Evolutionary conservation across 2,797 vertebrate species (phyloP).

Genomic region (Coccyzus lansbergi): DNA sequence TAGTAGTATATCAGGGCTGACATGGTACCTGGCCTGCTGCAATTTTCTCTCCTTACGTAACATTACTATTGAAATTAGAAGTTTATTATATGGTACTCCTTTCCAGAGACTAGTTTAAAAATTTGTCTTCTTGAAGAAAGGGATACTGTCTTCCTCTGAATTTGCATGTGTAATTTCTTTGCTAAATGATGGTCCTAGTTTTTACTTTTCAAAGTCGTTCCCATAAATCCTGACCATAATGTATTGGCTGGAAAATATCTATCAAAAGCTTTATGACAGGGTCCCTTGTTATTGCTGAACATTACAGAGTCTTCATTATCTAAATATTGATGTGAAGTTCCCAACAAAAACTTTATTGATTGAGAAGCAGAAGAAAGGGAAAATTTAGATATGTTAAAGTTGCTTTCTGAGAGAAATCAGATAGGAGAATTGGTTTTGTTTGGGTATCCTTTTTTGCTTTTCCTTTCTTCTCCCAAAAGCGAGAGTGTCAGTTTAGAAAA

Average conservation of each 20-base stretch:
- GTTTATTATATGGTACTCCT: constrained; percentile 73
- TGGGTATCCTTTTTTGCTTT: rapidly evolving
- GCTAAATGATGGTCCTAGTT: constrained; percentile 51
- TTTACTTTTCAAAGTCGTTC: constrained; percentile 38
- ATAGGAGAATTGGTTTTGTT: neutral
- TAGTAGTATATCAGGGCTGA: constrained; percentile 81
- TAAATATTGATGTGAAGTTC: neutral
- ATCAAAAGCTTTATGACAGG: constrained; percentile 46
- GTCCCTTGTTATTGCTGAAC: constrained; percentile 21
- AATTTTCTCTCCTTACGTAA: constrained; percentile 73
- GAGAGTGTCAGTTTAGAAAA: neutral
- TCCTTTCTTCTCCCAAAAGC: neutral
- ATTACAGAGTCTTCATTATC: too few species aligned
- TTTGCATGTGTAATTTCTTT: constrained; percentile 72
- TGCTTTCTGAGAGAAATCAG: neutral
- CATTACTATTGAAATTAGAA: constrained; percentile 76
- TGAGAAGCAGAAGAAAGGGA: neutral
- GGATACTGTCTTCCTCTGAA: constrained; percentile 63
- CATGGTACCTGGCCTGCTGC: constrained; percentile 79
- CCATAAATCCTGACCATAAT: constrained; percentile 69
- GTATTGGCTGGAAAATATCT: constrained; percentile 54
- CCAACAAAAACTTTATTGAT: neutral
- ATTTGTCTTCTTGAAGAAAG: constrained; percentile 66
- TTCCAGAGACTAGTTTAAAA: constrained; percentile 75
- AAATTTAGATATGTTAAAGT: neutral